A percentile compares a stretch with the other conserved stretches of the same genome.
phyloP scores from a whole-genome alignment of 2,797 vertebrate genomes.

The Poecilia picta region DNA sequence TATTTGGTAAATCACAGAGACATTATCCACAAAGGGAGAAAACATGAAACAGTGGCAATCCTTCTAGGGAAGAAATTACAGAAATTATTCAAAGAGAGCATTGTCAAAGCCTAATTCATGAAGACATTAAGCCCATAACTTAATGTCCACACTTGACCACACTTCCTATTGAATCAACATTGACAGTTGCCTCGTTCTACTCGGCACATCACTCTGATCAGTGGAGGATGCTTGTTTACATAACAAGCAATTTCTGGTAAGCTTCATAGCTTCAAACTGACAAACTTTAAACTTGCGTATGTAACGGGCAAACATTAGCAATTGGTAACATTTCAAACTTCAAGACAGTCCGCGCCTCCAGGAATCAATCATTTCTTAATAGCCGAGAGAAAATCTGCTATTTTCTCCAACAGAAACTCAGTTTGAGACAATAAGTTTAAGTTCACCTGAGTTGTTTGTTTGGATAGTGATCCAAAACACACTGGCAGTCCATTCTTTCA shows the following conservation, averaged over 20 bases:
- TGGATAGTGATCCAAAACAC: not conserved
- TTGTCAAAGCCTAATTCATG: not conserved
- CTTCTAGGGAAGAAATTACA: not conserved
- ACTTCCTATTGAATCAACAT: too few species aligned
- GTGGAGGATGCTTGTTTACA: not conserved
- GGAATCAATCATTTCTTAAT: too few species aligned
- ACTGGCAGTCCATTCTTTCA: not conserved
- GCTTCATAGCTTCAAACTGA: too few species aligned
- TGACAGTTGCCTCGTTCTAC: not conserved
- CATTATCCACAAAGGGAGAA: not conserved
- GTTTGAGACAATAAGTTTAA: not conserved
- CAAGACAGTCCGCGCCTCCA: too few species aligned
- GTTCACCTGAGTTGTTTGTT: not conserved
- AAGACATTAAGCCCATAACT: too few species aligned
- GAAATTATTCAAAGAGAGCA: not conserved
- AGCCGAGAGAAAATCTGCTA: not conserved
- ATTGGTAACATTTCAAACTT: too few species aligned
- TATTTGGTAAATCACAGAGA: not conserved
- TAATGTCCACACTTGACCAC: too few species aligned
- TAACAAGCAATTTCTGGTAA: not conserved
- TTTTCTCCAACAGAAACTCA: not conserved
- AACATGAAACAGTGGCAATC: not conserved
- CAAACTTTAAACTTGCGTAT: too few species aligned
- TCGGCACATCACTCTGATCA: not conserved
- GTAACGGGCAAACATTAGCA: too few species aligned